Base-by-base conservation (phyloP, 2,888 invertebrate species). In the Colletes collaris region DNA sequence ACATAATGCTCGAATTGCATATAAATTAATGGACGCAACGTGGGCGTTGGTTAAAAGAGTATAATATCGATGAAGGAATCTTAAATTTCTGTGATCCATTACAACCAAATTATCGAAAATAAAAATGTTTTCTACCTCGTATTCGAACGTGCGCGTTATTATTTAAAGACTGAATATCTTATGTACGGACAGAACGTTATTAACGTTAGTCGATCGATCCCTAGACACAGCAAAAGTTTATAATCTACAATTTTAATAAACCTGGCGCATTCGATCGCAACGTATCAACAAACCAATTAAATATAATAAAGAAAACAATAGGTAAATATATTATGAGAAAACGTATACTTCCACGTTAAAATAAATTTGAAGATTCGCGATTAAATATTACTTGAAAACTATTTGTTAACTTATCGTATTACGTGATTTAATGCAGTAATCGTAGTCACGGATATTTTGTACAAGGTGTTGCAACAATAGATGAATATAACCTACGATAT, bases 401-500 rank as follows among this genome's bases (percentile, higher is more conserved):
- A 46, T 46, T 46, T 10, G 10, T 46, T 10, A 46, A 46, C 10
- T 6, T 10, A 44, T 52, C 7, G 3, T 11, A 62, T 49, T 13
- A 4, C 19, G 7, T 10, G 13, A 8, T n/a, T 46, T 27, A 11
- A 5, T 59, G 10, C 44, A 2, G 0, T 40, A 40, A 6, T 8
- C 6, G 44, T 46, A 46, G 44, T 0, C 10, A 46, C 10, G 8
- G 44, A 11, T 7, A 8, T n/a, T 46, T 49, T 5, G 16, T 49
- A 58, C 13, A 27, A 53, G 3, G 10, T n/a, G 11, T 8, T 55
- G 11, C 6, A 16, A 71, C 3, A 49, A 16, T 5, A 37, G 11
- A 27, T 8, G 56, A 50, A 56, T 62, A 60, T 76, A 76, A 76
- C 76, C 76, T 76, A 62, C 13, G 27, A 49, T n/a, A 11, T 19